Evolutionary conservation across 2,888 invertebrate genomes (phyloP), one percentile per base, ranked within the genome.

Genomic region (Trachelus stipa): DNA sequence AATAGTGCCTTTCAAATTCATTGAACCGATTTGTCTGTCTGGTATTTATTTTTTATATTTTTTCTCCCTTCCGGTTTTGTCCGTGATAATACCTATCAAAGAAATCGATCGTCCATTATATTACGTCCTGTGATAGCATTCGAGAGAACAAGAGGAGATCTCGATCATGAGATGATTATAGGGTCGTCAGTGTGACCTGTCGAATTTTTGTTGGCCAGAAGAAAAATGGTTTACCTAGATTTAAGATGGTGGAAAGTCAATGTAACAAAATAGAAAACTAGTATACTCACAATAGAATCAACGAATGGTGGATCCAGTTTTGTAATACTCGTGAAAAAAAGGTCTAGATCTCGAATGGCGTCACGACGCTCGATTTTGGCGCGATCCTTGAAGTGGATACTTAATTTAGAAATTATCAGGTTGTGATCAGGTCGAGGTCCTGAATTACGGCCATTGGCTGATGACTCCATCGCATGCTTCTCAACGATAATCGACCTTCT

Each of bases 401-500:
- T 82, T 80, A 80, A 81, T 80, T 79, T 79, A 83, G 81, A 83
- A 82, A 81, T 82, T 80, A 81, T 83, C 81, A 69, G 77, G 35
- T 75, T 15, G 76, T 78, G 68, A 79, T 82, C 82, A 79, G 75
- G 79, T 79, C 75, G 80, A 80, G 76, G 75, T 77, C 75, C 79
- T 37, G 71, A 74, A 56, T 69, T 73, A 12, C 76, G 77, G n/a
- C 73, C 78, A 75, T 73, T 68, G 77, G 77, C 74, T 71, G 80
- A 83, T 81, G 80, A 81, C 76, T 76, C 76, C 77, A 75, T 82
- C 80, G 84, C 82, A 84, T 81, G 84, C 77, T 81, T 75, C 76
- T 69, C 76, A 76, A 77, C 83, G 83, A 84, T 82, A 83, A 83
- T 84, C 84, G 83, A 82, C 79, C 81, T 81, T 81, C 71, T 81